Evolutionary conservation across 2,797 vertebrate genomes (phyloP).

Genomic region (Characodon lateralis): DNA sequence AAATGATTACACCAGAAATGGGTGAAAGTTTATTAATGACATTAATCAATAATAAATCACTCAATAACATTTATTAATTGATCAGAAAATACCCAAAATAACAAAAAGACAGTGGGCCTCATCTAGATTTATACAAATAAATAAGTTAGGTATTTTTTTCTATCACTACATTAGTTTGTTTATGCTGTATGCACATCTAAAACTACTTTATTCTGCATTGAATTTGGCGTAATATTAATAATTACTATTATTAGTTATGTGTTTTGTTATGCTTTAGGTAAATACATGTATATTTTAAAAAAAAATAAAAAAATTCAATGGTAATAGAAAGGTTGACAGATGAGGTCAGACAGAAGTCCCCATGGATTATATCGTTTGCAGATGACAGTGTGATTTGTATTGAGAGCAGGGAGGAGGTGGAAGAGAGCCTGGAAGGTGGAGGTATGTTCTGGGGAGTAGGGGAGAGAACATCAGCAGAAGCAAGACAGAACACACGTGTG

Average conservation of each 20-base stretch:
- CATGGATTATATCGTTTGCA: background rate
- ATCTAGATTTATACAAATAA: background rate
- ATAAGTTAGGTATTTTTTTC: background rate
- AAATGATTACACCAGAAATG: background rate
- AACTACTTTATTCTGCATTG: background rate
- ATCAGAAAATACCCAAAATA: background rate
- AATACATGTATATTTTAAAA: background rate
- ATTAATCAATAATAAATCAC: background rate
- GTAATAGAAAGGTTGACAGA: background rate
- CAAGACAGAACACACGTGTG: too few species aligned
- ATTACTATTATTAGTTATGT: background rate
- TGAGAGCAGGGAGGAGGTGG: background rate
- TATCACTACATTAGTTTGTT: background rate
- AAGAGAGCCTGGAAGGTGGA: background rate
- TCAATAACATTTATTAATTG: background rate
- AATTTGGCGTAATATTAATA: background rate
- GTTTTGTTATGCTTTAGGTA: background rate
- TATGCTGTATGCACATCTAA: background rate
- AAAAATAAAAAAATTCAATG: background rate
- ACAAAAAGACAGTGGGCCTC: too few species aligned
- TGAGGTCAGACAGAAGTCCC: background rate
- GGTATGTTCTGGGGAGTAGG: background rate
- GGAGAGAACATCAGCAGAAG: too few species aligned
- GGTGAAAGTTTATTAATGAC: background rate
- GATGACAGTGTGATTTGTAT: background rate